Percentiles rank a stretch among this genome's conserved stretches.
Conservation (phyloP, 2,797 vertebrate species). For the Phaenicophaeus curvirostris region DNA sequence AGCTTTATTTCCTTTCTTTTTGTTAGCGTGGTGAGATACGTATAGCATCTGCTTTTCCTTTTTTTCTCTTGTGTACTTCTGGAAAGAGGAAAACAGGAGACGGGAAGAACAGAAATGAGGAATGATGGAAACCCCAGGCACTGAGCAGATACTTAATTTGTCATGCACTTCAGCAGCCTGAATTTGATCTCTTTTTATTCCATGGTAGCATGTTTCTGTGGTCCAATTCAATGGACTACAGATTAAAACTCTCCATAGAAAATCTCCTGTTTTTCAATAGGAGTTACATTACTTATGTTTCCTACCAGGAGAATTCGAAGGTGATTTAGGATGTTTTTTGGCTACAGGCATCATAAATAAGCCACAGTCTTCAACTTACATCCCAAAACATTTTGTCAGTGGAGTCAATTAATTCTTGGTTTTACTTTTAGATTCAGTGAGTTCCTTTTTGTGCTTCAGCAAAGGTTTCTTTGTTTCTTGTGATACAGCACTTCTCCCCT, state of each 20-base stretch:
- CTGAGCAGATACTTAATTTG: background rate
- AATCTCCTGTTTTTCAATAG: background rate
- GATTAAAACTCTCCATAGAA: background rate
- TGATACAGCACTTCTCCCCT: background rate
- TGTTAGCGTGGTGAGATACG: background rate
- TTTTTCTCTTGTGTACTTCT: background rate
- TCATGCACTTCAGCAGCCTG: background rate
- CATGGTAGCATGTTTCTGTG: fast-evolving
- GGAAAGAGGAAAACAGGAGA: background rate
- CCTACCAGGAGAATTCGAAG: background rate
- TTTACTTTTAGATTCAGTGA: background rate
- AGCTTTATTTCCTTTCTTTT: background rate
- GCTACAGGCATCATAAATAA: background rate
- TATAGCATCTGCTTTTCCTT: background rate
- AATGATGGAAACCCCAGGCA: background rate
- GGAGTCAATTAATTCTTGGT: background rate
- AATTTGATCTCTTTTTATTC: background rate
- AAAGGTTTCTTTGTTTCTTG: background rate
- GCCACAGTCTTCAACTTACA: background rate
- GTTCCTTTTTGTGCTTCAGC: background rate
- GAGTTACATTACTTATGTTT: background rate
- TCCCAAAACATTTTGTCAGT: background rate
- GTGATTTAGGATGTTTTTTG: background rate
- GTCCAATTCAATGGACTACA: background rate
- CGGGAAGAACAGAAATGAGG: background rate